phyloP scores from a whole-genome alignment of 1,140 invertebrate genomes.

The Nephotettix cincticeps region DNA sequence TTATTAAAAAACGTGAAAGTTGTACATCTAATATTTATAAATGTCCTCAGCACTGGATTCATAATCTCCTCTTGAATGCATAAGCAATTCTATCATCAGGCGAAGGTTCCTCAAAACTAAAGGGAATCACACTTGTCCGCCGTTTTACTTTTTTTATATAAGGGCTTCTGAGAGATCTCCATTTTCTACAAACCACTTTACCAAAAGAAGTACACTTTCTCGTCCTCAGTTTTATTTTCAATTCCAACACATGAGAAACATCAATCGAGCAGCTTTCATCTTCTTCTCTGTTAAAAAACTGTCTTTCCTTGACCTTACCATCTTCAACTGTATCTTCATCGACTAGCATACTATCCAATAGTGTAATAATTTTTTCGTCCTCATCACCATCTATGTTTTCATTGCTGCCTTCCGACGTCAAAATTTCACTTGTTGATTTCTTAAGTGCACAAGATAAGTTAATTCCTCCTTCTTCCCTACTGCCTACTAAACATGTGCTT shows the following conservation, averaged over 20 bases:
- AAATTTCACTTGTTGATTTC: neutral
- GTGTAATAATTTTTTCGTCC: neutral
- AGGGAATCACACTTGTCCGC: constrained; percentile 42
- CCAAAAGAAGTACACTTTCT: constrained; percentile 51
- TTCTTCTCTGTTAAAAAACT: neutral
- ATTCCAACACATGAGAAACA: neutral
- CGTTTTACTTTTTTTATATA: constrained; percentile 1
- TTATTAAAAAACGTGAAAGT: no score
- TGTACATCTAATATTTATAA: no score
- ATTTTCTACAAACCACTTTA: constrained; percentile 51
- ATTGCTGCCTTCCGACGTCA: no score
- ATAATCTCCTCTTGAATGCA: constrained; percentile 41
- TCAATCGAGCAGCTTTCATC: constrained; percentile 11
- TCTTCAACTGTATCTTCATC: neutral
- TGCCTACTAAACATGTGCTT: no score
- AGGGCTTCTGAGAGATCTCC: constrained; percentile 41
- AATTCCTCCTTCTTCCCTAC: neutral
- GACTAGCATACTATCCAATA: neutral
- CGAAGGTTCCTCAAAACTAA: constrained; percentile 61
- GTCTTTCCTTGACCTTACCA: neutral
- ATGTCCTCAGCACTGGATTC: no score
- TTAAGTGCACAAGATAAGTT: constrained; percentile 8
- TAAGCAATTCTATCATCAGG: constrained; percentile 55
- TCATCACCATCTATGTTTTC: neutral
- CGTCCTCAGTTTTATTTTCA: constrained; percentile 10